These are phyloP conservation scores for Eonycteris spelaea DNA, from an alignment of 2,113 vertebrate species.

Conservation along the genomic window DNA sequence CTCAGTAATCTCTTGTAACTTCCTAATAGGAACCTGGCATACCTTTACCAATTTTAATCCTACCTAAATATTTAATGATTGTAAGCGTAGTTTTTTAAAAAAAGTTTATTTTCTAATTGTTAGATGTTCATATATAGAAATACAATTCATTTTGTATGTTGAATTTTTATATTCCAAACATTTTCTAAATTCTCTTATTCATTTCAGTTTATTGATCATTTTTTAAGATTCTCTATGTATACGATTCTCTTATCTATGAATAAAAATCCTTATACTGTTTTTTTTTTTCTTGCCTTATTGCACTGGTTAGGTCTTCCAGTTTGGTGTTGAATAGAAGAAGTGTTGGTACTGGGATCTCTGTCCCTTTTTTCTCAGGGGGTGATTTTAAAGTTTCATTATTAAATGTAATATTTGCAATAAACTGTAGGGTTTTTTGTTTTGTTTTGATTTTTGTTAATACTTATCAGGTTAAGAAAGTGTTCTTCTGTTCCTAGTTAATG, in stretches of 20 bases:
- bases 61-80: neutral
- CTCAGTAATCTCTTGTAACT: neutral
- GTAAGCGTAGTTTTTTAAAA: neutral
- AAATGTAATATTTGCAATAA: neutral
- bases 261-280: neutral
- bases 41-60: neutral
- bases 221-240: neutral
- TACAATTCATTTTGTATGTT: neutral
- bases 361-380: neutral
- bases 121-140: neutral
- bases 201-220: neutral
- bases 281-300: constrained; percentile 12
- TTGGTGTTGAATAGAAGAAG: neutral
- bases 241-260: neutral
- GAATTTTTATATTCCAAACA: neutral
- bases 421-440: neutral
- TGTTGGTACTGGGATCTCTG: neutral
- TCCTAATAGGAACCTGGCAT: neutral
- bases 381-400: neutral
- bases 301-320: neutral
- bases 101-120: neutral
- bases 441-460: neutral
- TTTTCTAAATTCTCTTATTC: neutral
- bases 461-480: neutral
- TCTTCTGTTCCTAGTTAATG: neutral